phyloP scores from a whole-genome alignment of 2,888 invertebrate genomes.

The Xanthorhoe designata region DNA sequence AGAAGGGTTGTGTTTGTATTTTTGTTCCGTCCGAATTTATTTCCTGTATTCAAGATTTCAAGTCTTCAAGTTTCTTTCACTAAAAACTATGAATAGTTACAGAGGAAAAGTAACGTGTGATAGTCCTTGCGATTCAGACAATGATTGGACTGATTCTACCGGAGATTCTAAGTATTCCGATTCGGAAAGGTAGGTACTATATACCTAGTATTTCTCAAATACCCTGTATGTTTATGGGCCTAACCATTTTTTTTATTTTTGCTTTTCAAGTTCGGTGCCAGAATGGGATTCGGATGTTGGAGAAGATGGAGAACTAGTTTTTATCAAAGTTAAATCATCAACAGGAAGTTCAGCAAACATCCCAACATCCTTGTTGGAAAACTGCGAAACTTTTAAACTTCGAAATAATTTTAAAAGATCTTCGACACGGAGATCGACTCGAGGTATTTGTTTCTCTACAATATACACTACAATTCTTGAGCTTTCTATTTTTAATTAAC shows the following conservation, averaged over 20 bases:
- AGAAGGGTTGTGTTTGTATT: background rate
- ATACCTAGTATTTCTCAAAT: too few relatives aligned
- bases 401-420: conserved; percentile 78
- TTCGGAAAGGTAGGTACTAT: conserved; percentile 83
- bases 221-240: too few relatives aligned
- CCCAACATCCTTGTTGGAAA: conserved; percentile 70
- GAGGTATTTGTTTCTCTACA: conserved; percentile 56
- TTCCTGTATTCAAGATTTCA: too few relatives aligned
- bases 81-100: conserved; percentile 57
- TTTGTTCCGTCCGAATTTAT: background rate
- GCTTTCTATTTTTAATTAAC: background rate
- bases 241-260: too few relatives aligned
- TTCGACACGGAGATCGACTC: conserved; percentile 74
- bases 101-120: conserved; percentile 65
- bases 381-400: conserved; percentile 74
- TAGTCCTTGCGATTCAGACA: conserved; percentile 76
- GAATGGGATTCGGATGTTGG: conserved; percentile 89
- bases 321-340: conserved; percentile 83
- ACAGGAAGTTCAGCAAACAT: conserved; percentile 47
- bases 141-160: conserved; percentile 79
- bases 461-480: background rate
- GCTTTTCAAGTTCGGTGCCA: conserved; percentile 84
- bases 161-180: conserved; percentile 85
- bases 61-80: background rate
- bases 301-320: conserved; percentile 88